Evolutionary conservation across 2,113 vertebrate genomes (phyloP), one percentile per base, ranked within the genome.

Genomic region (Polypterus senegalus): DNA sequence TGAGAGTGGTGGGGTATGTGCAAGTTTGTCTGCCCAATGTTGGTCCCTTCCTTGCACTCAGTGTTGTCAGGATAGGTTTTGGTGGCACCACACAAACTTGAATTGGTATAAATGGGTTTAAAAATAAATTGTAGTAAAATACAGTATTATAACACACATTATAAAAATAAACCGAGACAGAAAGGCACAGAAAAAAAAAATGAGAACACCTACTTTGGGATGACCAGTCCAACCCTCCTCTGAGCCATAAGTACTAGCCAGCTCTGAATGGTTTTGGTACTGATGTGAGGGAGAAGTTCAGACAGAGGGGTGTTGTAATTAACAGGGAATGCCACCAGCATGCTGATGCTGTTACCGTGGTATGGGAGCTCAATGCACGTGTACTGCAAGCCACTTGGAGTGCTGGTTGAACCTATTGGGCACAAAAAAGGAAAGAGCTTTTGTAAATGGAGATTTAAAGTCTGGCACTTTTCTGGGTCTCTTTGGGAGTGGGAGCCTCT

Each of bases 341-440:
- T 98, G 79, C 89, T 96, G 70, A 93, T 78, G 66, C 82, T 87
- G 55, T 89, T 87, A 1, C 93, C 92, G 0, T 93, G 92, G 71
- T 98, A 98, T 0, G 93, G 93, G 67, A 98, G 74, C 61, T 97
- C 92, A 1, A 98, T 91, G 61, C 97, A 88, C 53, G 78, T 90
- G 65, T 97, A 98, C 77, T 88, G 90, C 48, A 91, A 68, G 2
- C 83, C 91, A 46, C 79, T 84, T 0, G 92, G 90, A 4, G 94
- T 93, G 68, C 77, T 85, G n/a, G 90, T 84, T 7, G 88, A 76
- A 58, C 92, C 94, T 97, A 59, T 57, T 65, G 10, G 62, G 51
- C 6, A 44, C 46, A 44, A 61, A 9, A 66, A 46, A 54, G 79
- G 65, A 70, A 47, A 61, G 60, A 66, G 46, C 44, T 45, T 0